These are phyloP conservation scores for Thaleichthys pacificus DNA, from an alignment of 2,797 vertebrate genomes.

Conservation along the genomic window DNA sequence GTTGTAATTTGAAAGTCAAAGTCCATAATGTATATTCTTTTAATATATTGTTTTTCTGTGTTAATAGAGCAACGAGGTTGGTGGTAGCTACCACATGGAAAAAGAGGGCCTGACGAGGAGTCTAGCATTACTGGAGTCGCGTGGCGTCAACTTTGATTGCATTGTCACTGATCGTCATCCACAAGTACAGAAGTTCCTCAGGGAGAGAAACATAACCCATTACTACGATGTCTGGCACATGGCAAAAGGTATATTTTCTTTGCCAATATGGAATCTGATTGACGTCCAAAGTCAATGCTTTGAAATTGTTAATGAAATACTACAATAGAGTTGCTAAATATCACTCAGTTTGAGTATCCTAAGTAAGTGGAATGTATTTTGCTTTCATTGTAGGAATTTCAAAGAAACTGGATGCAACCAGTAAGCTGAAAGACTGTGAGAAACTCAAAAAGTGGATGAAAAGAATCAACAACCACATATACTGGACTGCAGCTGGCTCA, in stretches of 20 bases:
- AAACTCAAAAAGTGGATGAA: background rate
- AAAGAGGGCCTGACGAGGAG: no score
- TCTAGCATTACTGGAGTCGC: background rate
- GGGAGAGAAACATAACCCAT: background rate
- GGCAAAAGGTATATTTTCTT: background rate
- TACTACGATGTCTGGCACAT: background rate
- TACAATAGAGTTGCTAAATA: no score
- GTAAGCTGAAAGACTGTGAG: slow-evolving; percentile 1
- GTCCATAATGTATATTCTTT: no score
- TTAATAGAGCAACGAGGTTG: no score
- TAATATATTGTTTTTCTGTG: no score
- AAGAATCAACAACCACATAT: slow-evolving; percentile 17
- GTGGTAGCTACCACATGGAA: no score
- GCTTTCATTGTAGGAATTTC: background rate
- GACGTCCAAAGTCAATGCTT: no score
- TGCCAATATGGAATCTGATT: background rate
- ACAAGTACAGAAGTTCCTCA: background rate
- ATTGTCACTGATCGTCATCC: slow-evolving; percentile 2
- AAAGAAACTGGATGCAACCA: slow-evolving; percentile 1
- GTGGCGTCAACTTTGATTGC: background rate
- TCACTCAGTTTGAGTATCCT: no score
- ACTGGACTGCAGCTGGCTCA: slow-evolving; percentile 17
- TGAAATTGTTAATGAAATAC: no score
- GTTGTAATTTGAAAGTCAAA: no score
- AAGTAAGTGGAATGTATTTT: no score